phyloP scores from a whole-genome alignment of 2,888 invertebrate genomes.

The Scaptomyza parva region DNA sequence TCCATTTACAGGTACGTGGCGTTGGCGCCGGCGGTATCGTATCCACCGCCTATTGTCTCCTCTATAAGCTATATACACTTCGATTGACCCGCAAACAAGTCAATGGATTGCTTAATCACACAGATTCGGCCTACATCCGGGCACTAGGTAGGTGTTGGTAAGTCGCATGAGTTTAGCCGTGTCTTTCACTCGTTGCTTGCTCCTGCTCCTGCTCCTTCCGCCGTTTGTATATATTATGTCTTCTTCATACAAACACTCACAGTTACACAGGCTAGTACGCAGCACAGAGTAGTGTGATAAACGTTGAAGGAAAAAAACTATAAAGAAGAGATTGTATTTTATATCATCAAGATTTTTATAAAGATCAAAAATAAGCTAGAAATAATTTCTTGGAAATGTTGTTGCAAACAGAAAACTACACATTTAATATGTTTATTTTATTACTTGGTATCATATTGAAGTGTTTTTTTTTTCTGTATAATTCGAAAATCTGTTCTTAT shows the following conservation, averaged over 20 bases:
- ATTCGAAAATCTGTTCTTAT: no score
- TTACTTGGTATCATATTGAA: no score
- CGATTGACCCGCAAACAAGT: constrained; percentile 99
- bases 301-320: background rate
- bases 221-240: no score
- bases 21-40: constrained; percentile 99
- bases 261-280: constrained; percentile 10
- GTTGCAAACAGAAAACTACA: no score
- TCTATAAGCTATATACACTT: constrained; percentile 98
- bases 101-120: constrained; percentile 96
- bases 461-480: no score
- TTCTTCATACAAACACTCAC: background rate
- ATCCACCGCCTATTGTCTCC: constrained; percentile 99
- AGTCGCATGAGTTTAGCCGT: constrained; percentile 83
- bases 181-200: constrained; percentile 63
- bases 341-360: no score
- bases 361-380: no score
- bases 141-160: constrained; percentile 91
- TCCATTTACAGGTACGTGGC: constrained; percentile 92
- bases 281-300: background rate
- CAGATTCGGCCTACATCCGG: constrained; percentile 98
- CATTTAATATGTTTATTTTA: no score
- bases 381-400: no score
- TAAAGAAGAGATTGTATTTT: no score
- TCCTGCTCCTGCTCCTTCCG: constrained; percentile 55